Conservation (phyloP, 2,888 invertebrate species). For the Elysia crispata region DNA sequence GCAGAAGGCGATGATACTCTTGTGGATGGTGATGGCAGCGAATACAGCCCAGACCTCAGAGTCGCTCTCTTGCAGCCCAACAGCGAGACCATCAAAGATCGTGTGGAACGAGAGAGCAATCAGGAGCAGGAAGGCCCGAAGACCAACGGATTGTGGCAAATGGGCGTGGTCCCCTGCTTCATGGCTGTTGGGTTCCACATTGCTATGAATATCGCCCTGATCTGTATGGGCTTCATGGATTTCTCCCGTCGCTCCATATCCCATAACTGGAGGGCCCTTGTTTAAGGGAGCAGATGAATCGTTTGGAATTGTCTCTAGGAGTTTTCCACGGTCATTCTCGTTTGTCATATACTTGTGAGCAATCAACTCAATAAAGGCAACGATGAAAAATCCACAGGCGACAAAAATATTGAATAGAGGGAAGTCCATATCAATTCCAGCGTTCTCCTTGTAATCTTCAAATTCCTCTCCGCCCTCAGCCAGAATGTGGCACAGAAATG, state of each 20-base stretch:
- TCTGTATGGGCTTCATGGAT: no score
- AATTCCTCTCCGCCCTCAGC: conserved; percentile 70
- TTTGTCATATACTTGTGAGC: no score
- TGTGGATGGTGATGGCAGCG: conserved; percentile 80
- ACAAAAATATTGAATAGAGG: conserved; percentile 73
- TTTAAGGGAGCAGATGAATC: no score
- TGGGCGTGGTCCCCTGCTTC: no score
- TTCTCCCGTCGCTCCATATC: no score
- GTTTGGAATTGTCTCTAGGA: no score
- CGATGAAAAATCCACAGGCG: conserved; percentile 72
- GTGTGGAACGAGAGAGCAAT: conserved; percentile 81
- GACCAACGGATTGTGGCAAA: background rate
- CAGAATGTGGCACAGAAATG: conserved; percentile 72
- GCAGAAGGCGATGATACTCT: conserved; percentile 80
- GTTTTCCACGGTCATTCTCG: no score
- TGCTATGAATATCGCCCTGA: no score
- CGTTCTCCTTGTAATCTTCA: conserved; percentile 55
- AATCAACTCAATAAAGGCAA: conserved; percentile 64
- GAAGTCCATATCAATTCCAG: conserved; percentile 55
- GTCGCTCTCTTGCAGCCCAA: conserved; percentile 77
- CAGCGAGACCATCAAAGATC: conserved; percentile 81
- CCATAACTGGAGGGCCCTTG: no score
- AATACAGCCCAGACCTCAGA: conserved; percentile 68
- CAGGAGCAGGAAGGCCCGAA: conserved; percentile 78
- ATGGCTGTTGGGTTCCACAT: no score